phyloP scores from a whole-genome alignment of 2,888 invertebrate species.

The Mimachlamys varia region DNA sequence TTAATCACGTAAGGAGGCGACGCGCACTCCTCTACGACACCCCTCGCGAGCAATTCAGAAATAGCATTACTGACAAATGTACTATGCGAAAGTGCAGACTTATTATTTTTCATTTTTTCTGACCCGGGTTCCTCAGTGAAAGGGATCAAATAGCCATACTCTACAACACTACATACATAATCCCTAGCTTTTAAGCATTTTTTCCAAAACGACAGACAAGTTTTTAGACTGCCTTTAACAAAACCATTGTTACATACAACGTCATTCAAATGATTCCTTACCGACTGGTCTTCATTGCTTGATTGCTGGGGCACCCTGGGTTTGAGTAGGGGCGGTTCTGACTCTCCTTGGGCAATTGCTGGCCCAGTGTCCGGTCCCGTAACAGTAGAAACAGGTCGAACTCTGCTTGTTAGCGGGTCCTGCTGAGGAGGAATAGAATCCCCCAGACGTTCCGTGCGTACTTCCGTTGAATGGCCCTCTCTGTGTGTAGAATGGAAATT shows the following conservation, averaged over 20 bases:
- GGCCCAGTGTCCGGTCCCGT: conserved; percentile 6
- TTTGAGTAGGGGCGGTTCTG: not conserved
- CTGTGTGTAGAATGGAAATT: too few species aligned
- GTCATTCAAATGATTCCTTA: conserved; percentile 16
- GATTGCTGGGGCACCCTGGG: not conserved
- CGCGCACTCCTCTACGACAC: conserved; percentile 21
- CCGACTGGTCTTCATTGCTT: not conserved
- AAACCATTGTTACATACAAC: not conserved
- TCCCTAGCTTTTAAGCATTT: conserved; percentile 28
- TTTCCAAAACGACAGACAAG: conserved; percentile 38
- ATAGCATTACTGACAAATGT: conserved; percentile 39
- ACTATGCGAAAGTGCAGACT: not conserved
- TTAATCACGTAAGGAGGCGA: conserved; percentile 43
- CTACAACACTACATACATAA: conserved; percentile 37
- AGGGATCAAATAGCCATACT: too few species aligned
- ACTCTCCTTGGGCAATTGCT: not conserved
- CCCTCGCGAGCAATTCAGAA: conserved; percentile 20
- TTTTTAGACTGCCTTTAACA: conserved; percentile 7
- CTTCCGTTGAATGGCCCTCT: not conserved
- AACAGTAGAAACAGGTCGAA: not conserved
- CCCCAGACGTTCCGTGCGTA: too few species aligned
- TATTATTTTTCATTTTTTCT: too few species aligned
- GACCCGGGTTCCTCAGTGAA: too few species aligned
- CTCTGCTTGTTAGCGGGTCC: not conserved
- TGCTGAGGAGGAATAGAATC: not conserved